phyloP scores from a whole-genome alignment of 2,113 vertebrate genomes.

The Oceanodroma tethys region DNA sequence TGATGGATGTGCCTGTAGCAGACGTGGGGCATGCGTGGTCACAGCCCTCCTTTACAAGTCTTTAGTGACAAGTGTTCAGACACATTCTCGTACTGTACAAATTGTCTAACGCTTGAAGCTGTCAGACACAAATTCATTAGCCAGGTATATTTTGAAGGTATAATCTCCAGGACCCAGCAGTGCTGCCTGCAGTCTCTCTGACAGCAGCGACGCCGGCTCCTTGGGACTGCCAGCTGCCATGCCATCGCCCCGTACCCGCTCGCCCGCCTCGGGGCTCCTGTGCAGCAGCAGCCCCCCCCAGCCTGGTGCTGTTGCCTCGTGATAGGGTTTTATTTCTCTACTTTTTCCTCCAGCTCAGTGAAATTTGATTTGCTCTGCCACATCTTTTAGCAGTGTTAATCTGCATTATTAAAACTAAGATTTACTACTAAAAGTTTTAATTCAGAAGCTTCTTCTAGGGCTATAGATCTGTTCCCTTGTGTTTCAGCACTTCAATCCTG shows the following conservation, averaged over 20 bases:
- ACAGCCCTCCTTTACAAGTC: background rate
- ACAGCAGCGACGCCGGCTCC: background rate
- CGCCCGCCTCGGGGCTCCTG: accelerated
- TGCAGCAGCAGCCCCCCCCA: background rate
- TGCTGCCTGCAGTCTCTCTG: background rate
- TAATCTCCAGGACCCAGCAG: background rate
- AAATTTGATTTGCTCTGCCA: background rate
- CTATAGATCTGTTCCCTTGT: background rate
- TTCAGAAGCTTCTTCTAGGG: background rate
- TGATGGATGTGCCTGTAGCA: background rate
- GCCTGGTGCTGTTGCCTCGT: accelerated
- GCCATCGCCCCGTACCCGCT: accelerated
- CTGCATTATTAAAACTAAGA: background rate
- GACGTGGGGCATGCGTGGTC: background rate
- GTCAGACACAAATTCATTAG: conserved; percentile 3
- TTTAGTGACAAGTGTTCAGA: background rate
- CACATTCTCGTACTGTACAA: background rate
- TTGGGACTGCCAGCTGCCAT: accelerated
- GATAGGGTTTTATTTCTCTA: background rate
- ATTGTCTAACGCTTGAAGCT: conserved; percentile 25
- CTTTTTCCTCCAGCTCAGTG: background rate
- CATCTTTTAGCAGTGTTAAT: background rate
- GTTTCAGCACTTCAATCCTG: background rate
- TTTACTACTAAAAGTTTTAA: background rate
- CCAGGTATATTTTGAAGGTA: background rate